phyloP scores from a whole-genome alignment of 2,113 vertebrate genomes.

The Salvelinus sp. region DNA sequence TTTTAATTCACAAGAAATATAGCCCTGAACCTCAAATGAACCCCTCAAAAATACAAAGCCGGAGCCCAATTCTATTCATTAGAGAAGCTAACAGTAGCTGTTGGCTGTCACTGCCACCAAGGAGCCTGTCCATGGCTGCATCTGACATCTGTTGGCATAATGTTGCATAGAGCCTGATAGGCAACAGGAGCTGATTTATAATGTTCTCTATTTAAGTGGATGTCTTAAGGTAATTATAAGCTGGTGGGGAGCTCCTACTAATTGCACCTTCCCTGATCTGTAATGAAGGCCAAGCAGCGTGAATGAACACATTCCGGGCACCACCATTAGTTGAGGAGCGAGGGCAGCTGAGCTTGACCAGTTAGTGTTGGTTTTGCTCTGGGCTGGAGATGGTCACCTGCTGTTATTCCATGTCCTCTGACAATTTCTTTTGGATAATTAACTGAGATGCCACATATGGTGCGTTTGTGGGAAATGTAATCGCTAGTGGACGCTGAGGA shows the following conservation, averaged over 20 bases:
- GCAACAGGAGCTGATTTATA: constrained; percentile 66
- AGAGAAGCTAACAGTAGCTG: constrained; percentile 37
- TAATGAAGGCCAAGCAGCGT: constrained; percentile 65
- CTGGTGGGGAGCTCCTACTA: constrained; percentile 55
- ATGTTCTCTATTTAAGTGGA: constrained; percentile 64
- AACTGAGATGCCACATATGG: constrained; percentile 67
- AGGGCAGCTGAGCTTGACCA: constrained; percentile 64
- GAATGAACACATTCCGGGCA: constrained; percentile 44
- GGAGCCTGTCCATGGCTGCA: constrained; percentile 44
- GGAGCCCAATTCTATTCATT: constrained; percentile 63
- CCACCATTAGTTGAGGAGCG: constrained; percentile 35
- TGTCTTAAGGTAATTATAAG: constrained; percentile 75
- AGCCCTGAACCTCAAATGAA: constrained; percentile 36
- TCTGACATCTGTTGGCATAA: constrained; percentile 66
- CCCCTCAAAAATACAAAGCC: constrained; percentile 24
- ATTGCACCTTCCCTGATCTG: constrained; percentile 73
- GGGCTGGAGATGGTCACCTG: constrained; percentile 62
- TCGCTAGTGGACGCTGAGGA: constrained; percentile 44
- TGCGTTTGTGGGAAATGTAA: constrained; percentile 37
- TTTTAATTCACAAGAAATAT: constrained; percentile 48
- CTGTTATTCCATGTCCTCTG: constrained; percentile 60
- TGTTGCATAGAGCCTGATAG: constrained; percentile 42
- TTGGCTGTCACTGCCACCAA: constrained; percentile 43
- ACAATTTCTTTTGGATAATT: constrained; percentile 69
- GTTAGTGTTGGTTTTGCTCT: constrained; percentile 67